Evolutionary conservation across 2,797 vertebrate species (phyloP).

Genomic region (Danio kyathit): DNA sequence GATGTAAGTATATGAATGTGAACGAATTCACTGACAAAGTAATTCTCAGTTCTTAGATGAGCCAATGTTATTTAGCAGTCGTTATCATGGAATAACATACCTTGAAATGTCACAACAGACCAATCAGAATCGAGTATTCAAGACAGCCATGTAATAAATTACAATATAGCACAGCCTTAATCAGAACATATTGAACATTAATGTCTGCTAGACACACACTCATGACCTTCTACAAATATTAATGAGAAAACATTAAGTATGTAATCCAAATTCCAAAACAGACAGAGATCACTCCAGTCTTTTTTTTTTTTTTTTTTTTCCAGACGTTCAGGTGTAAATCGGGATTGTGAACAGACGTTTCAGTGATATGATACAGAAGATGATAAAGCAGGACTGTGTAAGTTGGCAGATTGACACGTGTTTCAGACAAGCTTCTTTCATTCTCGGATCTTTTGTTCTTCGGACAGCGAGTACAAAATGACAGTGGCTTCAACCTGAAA

Average conservation of each 20-base stretch:
- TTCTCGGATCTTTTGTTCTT: conserved; percentile 30
- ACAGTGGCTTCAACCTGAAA: background rate
- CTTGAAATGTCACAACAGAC: too few species aligned
- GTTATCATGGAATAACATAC: too few species aligned
- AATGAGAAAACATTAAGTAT: background rate
- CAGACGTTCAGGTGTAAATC: background rate
- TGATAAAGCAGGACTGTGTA: background rate
- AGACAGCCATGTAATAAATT: too few species aligned
- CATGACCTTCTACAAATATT: background rate
- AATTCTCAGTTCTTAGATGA: too few species aligned
- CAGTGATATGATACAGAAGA: background rate
- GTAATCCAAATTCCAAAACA: background rate
- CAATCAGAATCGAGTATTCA: too few species aligned
- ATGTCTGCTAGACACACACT: background rate
- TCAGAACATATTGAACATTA: too few species aligned
- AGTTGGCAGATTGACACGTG: background rate
- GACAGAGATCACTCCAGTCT: background rate
- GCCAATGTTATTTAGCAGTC: too few species aligned
- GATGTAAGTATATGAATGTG: too few species aligned
- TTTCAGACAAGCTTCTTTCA: background rate
- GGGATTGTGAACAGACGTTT: background rate
- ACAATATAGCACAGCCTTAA: too few species aligned
- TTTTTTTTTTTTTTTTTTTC: background rate
- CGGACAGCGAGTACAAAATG: conserved; percentile 7
- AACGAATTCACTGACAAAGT: too few species aligned